A percentile compares a stretch with the other conserved stretches of the same genome.
Evolutionary conservation across 2,797 vertebrate species (phyloP).

Genomic region (Spinus olivaceus): DNA sequence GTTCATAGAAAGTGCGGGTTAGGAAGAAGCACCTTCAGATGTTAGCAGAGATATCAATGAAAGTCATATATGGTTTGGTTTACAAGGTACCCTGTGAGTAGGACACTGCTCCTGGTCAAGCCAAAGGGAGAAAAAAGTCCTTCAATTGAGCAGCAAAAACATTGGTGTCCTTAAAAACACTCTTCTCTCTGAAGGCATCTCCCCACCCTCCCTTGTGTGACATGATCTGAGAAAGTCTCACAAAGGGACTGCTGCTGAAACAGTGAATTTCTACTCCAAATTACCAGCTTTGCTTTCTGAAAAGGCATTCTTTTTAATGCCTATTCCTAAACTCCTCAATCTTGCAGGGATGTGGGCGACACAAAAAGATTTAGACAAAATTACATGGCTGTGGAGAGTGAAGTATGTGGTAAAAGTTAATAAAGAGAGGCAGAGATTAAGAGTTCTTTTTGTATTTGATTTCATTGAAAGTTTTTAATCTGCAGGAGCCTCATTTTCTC

Average conservation of each 20-base stretch:
- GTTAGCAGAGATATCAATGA: neutral
- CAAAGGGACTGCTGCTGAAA: neutral
- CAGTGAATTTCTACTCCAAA: neutral
- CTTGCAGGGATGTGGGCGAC: neutral
- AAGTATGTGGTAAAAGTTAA: neutral
- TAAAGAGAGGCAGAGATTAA: neutral
- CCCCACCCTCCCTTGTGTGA: neutral
- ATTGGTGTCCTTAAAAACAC: neutral
- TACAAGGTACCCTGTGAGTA: neutral
- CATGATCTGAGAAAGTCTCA: neutral
- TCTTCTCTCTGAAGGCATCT: neutral
- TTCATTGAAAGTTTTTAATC: neutral
- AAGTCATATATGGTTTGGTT: neutral
- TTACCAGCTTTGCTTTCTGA: neutral
- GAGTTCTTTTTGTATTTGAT: fast-evolving
- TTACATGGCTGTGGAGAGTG: neutral
- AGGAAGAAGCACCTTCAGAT: neutral
- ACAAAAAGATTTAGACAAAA: neutral
- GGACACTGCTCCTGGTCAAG: neutral
- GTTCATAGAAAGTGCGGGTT: neutral
- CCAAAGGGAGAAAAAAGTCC: neutral
- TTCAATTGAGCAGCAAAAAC: neutral
- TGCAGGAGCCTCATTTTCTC: neutral
- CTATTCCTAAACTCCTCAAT: neutral
- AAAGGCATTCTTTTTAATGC: neutral